phyloP scores from a whole-genome alignment of 2,797 vertebrate species.

The Taenioides sp. region DNA sequence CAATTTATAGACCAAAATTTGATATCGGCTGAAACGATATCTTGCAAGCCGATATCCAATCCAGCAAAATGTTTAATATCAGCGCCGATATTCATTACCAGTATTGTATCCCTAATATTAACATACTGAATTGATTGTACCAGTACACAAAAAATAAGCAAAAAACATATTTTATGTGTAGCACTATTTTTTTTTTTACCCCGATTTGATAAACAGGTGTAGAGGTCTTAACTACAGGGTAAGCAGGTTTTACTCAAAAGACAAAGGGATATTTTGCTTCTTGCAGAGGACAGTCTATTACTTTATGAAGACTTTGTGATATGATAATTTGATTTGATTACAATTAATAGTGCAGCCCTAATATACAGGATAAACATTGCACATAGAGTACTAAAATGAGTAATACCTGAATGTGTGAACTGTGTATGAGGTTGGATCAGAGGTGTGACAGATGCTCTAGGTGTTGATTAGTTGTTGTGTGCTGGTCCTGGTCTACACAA shows the following conservation, averaged over 20 bases:
- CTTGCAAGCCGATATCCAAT: no score
- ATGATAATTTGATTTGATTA: neutral
- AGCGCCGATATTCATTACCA: no score
- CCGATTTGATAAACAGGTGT: no score
- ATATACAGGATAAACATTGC: neutral
- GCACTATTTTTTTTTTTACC: neutral
- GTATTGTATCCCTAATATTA: neutral
- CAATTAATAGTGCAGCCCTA: neutral
- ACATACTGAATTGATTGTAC: neutral
- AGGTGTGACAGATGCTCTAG: conserved; percentile 50
- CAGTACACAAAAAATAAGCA: no score
- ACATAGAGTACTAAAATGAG: neutral
- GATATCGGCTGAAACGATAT: no score
- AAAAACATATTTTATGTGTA: no score
- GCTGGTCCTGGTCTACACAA: conserved; percentile 24
- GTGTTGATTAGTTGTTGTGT: conserved; percentile 67
- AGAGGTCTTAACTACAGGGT: neutral
- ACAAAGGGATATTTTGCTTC: neutral
- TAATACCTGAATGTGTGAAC: neutral
- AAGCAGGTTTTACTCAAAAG: neutral
- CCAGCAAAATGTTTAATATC: no score
- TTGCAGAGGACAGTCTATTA: neutral
- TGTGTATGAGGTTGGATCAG: conserved; percentile 42
- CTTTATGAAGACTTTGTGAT: neutral
- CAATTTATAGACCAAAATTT: no score